phyloP scores from a whole-genome alignment of 2,113 vertebrate species.

The Lamprologus ornatipinnis region DNA sequence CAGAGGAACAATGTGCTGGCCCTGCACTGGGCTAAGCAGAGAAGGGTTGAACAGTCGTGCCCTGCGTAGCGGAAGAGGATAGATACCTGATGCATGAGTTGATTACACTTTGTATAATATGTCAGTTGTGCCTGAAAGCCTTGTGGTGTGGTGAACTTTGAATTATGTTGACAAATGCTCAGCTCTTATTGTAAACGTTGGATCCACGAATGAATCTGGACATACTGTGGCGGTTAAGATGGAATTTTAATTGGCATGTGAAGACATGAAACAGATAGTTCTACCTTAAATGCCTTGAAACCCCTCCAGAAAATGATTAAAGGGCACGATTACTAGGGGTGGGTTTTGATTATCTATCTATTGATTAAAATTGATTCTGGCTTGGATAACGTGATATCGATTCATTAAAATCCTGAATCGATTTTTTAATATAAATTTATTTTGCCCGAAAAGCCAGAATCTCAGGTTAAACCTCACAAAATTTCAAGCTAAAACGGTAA shows the following conservation, averaged over 20 bases:
- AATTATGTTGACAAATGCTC: not conserved
- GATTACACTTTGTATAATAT: not conserved
- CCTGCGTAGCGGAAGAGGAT: not conserved
- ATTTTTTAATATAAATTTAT: too few species aligned
- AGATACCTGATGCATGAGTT: not conserved
- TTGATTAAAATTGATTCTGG: rapidly evolving
- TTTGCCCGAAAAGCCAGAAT: too few species aligned
- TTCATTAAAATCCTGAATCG: too few species aligned
- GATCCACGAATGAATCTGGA: not conserved
- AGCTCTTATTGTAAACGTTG: not conserved
- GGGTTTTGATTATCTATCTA: too few species aligned
- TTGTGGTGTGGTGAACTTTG: not conserved
- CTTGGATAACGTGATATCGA: too few species aligned
- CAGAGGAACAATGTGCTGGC: not conserved
- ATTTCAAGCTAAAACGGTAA: too few species aligned
- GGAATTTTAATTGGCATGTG: not conserved
- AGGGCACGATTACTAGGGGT: not conserved
- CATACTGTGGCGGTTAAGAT: not conserved
- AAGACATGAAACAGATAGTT: not conserved
- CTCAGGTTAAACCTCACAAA: too few species aligned
- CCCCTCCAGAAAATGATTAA: not conserved
- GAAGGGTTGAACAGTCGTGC: not conserved
- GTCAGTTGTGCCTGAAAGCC: not conserved
- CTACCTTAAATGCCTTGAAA: not conserved
- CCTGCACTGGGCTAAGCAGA: not conserved